A percentile compares a stretch with the other conserved stretches of the same genome.
phyloP scores from a whole-genome alignment of 2,113 vertebrate species.

The Carassius gibelio region DNA sequence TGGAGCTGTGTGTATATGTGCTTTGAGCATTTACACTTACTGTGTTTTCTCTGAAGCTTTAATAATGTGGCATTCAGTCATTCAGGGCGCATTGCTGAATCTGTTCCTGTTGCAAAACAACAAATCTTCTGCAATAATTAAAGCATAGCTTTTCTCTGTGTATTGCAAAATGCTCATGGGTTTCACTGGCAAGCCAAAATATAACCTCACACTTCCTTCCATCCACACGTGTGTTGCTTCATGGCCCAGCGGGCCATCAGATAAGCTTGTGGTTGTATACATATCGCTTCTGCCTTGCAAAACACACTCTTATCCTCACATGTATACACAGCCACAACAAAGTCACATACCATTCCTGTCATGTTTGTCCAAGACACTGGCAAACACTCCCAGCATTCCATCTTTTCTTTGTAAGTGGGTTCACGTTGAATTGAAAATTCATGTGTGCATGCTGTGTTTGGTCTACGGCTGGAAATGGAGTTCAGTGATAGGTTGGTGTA shows the following conservation, averaged over 20 bases:
- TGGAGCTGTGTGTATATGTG: background rate
- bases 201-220: conserved; percentile 25
- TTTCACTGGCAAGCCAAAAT: background rate
- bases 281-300: background rate
- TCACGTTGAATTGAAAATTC: conserved; percentile 45
- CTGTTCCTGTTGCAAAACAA: background rate
- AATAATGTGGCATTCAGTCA: background rate
- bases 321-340: background rate
- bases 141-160: background rate
- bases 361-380: background rate
- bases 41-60: conserved; percentile 12
- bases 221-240: conserved; percentile 15
- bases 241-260: conserved; percentile 8
- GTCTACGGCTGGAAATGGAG: conserved; percentile 62
- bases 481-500: conserved; percentile 68
- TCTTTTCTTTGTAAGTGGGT: conserved; percentile 14
- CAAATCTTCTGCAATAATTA: background rate
- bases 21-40: background rate
- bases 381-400: conserved; percentile 24
- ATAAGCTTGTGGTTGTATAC: conserved; percentile 32
- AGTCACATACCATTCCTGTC: conserved; percentile 30
- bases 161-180: background rate
- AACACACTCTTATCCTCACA: background rate
- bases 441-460: conserved; percentile 49
- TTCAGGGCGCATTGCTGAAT: background rate